These are phyloP conservation scores for Archivesica marissinica DNA, from an alignment of 1,140 invertebrate species.

Conservation along the genomic window DNA sequence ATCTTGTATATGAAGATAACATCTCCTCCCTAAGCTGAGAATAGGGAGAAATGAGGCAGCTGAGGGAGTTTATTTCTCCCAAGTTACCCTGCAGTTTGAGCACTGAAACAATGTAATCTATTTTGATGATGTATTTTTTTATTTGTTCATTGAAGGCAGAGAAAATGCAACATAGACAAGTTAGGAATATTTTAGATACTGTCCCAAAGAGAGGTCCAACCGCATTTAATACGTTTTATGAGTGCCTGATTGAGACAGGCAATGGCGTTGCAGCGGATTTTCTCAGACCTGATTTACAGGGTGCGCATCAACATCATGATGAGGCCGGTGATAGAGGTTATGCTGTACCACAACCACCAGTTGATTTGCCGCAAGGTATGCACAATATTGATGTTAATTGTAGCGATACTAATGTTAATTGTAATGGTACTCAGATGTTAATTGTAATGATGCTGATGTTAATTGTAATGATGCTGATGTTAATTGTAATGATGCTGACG, in stretches of 20 bases:
- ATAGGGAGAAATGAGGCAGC: too few species aligned
- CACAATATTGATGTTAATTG: not conserved
- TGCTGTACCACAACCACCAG: not conserved
- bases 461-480: too few species aligned
- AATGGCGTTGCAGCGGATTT: constrained; percentile 32
- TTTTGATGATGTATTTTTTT: too few species aligned
- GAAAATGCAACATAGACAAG: constrained; percentile 8
- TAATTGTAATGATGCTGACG: too few species aligned
- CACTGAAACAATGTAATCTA: too few species aligned
- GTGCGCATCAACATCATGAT: not conserved
- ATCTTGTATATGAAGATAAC: too few species aligned
- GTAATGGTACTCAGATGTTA: too few species aligned
- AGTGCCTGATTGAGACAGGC: constrained; percentile 22
- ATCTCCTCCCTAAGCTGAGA: too few species aligned
- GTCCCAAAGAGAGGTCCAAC: constrained; percentile 55
- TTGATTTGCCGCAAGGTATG: constrained; percentile 26
- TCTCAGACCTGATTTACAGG: not conserved
- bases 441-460: too few species aligned
- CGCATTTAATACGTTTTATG: constrained; percentile 57
- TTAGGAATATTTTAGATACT: constrained; percentile 47
- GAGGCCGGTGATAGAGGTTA: not conserved
- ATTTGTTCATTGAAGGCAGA: constrained; percentile 29
- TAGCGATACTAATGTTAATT: too few species aligned
- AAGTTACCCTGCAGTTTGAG: too few species aligned
- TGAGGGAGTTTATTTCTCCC: too few species aligned